A percentile compares a stretch with the other conserved stretches of the same genome.
Conservation (phyloP, 1,140 invertebrate species). For the Calliopsis andreniformis region DNA sequence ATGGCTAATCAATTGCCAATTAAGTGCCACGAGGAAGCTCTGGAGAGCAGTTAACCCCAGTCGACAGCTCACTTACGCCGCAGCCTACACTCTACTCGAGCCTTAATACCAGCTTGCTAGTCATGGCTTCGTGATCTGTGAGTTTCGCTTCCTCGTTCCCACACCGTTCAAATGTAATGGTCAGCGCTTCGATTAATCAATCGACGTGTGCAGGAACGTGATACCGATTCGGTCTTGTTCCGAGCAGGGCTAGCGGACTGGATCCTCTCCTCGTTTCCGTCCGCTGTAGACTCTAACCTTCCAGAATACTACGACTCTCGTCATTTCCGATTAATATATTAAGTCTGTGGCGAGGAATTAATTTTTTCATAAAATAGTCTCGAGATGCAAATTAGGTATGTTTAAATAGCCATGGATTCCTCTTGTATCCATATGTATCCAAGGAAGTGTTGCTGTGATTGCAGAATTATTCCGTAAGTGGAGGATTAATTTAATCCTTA, state of each 20-base stretch:
- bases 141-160: slow-evolving; percentile 61
- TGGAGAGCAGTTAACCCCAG: slow-evolving; percentile 29
- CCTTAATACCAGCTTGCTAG: slow-evolving; percentile 33
- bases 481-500: no score
- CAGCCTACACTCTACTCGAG: neutral
- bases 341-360: no score
- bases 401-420: no score
- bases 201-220: slow-evolving; percentile 13
- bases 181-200: slow-evolving; percentile 50
- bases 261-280: neutral
- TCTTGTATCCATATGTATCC: no score
- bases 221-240: slow-evolving; percentile 35
- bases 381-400: no score
- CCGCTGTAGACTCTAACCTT: neutral
- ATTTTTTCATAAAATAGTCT: no score
- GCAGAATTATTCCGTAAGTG: no score
- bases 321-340: neutral
- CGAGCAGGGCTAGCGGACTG: neutral
- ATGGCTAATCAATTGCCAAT: slow-evolving; percentile 2
- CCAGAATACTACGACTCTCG: neutral
- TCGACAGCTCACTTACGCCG: slow-evolving; percentile 42
- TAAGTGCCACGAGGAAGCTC: slow-evolving; percentile 8
- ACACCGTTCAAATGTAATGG: slow-evolving; percentile 30
- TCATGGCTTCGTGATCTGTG: slow-evolving; percentile 44
- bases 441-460: no score